Percentiles rank a stretch among this genome's conserved stretches.
phyloP scores from a whole-genome alignment of 2,797 vertebrate species.

The Cyclura pinguis region DNA sequence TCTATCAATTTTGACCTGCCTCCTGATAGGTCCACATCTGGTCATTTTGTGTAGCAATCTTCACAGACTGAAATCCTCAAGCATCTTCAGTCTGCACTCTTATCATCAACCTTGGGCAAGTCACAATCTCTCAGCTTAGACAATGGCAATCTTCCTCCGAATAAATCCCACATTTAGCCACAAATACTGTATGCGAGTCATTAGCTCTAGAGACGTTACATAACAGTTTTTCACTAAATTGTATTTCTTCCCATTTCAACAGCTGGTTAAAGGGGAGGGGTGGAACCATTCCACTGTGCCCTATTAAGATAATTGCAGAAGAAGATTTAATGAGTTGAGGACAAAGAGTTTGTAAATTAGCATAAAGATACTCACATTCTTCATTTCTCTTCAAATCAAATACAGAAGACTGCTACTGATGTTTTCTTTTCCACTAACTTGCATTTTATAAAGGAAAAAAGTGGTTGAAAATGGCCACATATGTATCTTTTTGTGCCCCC shows the following conservation, averaged over 20 bases:
- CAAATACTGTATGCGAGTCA: slow-evolving; percentile 57
- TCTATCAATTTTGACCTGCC: not conserved
- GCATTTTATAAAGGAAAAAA: not conserved
- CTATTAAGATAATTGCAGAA: slow-evolving; percentile 64
- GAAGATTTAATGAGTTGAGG: slow-evolving; percentile 44
- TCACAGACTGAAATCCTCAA: slow-evolving; percentile 24
- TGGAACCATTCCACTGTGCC: slow-evolving; percentile 27
- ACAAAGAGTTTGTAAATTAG: slow-evolving; percentile 48
- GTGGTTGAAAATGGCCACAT: not conserved
- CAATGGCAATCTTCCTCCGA: not conserved
- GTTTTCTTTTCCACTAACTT: not conserved
- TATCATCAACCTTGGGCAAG: not conserved
- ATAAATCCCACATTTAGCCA: slow-evolving; percentile 38
- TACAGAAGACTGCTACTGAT: not conserved
- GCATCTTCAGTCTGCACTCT: slow-evolving; percentile 53
- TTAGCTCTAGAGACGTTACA: slow-evolving; percentile 69
- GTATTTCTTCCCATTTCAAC: slow-evolving; percentile 37
- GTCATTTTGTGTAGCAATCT: not conserved
- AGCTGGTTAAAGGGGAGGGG: slow-evolving; percentile 52
- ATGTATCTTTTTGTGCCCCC: not conserved
- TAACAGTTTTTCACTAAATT: slow-evolving; percentile 70
- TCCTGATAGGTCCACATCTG: not conserved
- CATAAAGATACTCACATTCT: not conserved
- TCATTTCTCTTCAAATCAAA: slow-evolving; percentile 28
- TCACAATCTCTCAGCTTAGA: not conserved